Conservation (phyloP, 2,113 vertebrate species). For the Perccottus glenii region DNA sequence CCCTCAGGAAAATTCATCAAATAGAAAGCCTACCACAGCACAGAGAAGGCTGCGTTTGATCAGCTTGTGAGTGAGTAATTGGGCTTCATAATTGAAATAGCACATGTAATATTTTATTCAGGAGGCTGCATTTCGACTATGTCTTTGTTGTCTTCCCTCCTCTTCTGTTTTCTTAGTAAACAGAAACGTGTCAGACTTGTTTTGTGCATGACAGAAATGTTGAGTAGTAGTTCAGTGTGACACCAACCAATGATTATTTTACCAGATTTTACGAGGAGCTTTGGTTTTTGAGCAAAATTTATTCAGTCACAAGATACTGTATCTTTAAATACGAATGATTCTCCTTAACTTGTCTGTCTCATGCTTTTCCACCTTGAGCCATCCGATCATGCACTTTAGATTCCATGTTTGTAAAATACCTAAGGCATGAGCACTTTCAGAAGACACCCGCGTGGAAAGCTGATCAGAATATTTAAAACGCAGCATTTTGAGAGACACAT, state of each 20-base stretch:
- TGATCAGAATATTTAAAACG: slow-evolving; percentile 29
- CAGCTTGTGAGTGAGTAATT: slow-evolving; percentile 50
- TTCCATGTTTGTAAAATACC: background rate
- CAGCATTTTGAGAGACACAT: slow-evolving; percentile 25
- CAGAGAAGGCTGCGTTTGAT: slow-evolving; percentile 42
- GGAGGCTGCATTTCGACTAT: slow-evolving; percentile 2
- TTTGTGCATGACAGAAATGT: background rate
- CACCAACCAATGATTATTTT: background rate
- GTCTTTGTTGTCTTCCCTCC: slow-evolving; percentile 5
- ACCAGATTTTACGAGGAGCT: background rate
- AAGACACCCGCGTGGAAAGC: background rate
- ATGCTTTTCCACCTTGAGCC: background rate
- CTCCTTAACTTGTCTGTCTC: background rate
- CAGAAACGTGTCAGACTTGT: background rate
- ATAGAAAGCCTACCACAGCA: slow-evolving; percentile 32
- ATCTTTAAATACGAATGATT: background rate
- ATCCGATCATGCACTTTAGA: slow-evolving; percentile 11
- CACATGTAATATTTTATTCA: slow-evolving; percentile 41
- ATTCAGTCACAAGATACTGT: background rate
- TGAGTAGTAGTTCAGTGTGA: background rate
- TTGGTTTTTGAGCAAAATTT: background rate
- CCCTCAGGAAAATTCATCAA: slow-evolving; percentile 35
- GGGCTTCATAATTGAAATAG: slow-evolving; percentile 45
- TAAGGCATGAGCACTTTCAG: slow-evolving; percentile 5
- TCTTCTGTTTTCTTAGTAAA: slow-evolving; percentile 9